Evolutionary conservation across 1,140 invertebrate genomes (phyloP).

Genomic region (Leptopilina boulardi): DNA sequence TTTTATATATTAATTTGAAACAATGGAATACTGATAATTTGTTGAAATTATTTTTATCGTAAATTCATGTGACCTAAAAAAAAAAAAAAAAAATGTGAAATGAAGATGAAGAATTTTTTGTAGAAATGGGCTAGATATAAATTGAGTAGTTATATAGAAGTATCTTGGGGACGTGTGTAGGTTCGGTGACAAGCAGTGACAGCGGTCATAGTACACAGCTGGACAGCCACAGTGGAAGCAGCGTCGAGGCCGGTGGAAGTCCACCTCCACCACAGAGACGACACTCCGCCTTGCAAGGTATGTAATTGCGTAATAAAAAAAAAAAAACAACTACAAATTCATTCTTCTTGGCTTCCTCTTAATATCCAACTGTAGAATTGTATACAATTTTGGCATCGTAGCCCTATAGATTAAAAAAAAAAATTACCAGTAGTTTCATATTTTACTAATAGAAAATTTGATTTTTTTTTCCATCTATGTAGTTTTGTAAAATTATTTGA

Average conservation of each 20-base stretch:
- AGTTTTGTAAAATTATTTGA: too few relatives aligned
- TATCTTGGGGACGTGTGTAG: constrained; percentile 77
- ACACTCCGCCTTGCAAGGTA: constrained; percentile 78
- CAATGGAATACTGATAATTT: too few relatives aligned
- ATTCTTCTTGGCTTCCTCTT: background rate
- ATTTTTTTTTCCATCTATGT: too few relatives aligned
- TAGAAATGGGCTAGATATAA: constrained; percentile 43
- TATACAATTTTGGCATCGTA: background rate
- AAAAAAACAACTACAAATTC: constrained; percentile 43
- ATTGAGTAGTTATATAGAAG: constrained; percentile 73
- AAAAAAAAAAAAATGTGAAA: background rate
- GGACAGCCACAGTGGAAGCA: constrained; percentile 82
- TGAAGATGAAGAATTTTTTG: too few relatives aligned
- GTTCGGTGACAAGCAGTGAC: constrained; percentile 90
- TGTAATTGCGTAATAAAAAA: constrained; percentile 56
- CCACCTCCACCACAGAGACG: constrained; percentile 75
- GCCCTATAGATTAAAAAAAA: background rate
- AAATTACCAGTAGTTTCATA: background rate
- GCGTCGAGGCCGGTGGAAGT: constrained; percentile 76
- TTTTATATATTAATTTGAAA: too few relatives aligned
- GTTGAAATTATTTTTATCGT: too few relatives aligned
- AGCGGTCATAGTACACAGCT: constrained; percentile 89
- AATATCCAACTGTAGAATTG: background rate
- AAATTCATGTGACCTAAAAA: too few relatives aligned
- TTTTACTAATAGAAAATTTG: constrained; percentile 18